Percentiles rank a stretch among this genome's conserved stretches.
These are phyloP conservation scores for Lepus timidus DNA, from an alignment of 2,113 vertebrate genomes.

Conservation along the genomic window DNA sequence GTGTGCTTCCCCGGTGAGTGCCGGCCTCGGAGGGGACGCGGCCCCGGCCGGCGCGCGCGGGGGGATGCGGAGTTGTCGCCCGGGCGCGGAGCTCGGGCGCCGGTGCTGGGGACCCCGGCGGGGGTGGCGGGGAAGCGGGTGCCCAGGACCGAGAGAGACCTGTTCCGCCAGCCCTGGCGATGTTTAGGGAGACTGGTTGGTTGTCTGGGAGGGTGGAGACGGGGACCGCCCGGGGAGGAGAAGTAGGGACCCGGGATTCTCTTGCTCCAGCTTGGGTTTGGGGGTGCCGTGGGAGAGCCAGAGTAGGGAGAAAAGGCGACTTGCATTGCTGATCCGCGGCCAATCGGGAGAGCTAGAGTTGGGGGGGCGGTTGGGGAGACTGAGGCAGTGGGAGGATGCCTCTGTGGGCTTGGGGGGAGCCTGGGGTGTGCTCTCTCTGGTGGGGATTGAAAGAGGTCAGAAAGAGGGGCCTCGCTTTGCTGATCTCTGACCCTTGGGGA, in stretches of 20 bases:
- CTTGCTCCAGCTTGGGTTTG: not conserved
- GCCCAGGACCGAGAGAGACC: not conserved
- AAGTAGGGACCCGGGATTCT: not conserved
- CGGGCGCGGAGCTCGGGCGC: slow-evolving; percentile 46
- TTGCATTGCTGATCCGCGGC: not conserved
- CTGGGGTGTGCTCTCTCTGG: not conserved
- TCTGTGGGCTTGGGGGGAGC: slow-evolving; percentile 2
- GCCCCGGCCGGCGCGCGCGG: slow-evolving; percentile 56
- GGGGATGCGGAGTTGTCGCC: slow-evolving; percentile 68
- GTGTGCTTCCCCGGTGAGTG: slow-evolving; percentile 96
- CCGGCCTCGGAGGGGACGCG: slow-evolving; percentile 65
- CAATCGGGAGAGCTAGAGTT: not conserved
- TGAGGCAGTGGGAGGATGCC: not conserved
- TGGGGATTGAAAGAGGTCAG: not conserved
- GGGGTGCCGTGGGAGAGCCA: not conserved
- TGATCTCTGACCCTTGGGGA: not conserved
- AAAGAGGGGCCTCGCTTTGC: not conserved
- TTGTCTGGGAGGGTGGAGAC: not conserved
- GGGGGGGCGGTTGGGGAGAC: not conserved
- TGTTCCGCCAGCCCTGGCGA: not conserved
- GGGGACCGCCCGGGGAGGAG: not conserved
- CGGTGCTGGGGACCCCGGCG: slow-evolving; percentile 38
- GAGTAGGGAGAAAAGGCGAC: slow-evolving; percentile 18
- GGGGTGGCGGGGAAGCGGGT: not conserved
- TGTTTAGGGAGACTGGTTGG: not conserved